Conservation (phyloP, 2,888 invertebrate species). For the Hymenopus coronatus region DNA sequence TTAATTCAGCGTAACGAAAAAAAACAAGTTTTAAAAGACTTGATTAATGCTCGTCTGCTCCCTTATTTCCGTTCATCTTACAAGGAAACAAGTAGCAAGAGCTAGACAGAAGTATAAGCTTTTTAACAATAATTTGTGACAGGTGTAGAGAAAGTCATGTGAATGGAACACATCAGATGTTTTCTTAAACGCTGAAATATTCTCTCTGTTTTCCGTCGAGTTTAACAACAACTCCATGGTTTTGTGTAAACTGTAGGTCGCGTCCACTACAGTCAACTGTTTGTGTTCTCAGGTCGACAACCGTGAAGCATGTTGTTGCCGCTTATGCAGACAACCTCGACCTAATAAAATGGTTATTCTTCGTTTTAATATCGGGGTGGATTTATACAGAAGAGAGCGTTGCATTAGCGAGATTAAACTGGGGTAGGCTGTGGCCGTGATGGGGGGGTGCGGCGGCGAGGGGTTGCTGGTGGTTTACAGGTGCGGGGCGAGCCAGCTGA, state of each 20-base stretch:
- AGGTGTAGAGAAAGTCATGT: too few relatives aligned
- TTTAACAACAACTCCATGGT: too few relatives aligned
- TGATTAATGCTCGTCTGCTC: too few relatives aligned
- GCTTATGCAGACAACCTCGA: background rate
- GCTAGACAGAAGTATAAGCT: too few relatives aligned
- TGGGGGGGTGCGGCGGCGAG: background rate
- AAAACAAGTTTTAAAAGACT: too few relatives aligned
- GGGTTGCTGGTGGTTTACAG: background rate
- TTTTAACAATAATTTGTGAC: too few relatives aligned
- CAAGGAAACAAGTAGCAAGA: too few relatives aligned
- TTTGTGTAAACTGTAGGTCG: background rate
- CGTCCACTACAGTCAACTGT: background rate
- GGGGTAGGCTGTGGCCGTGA: background rate
- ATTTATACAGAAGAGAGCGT: constrained; percentile 7
- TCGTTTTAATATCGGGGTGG: constrained; percentile 11
- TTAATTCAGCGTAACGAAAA: too few relatives aligned
- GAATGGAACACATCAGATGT: too few relatives aligned
- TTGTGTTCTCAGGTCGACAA: background rate
- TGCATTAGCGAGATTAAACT: constrained; percentile 32
- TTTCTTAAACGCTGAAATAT: too few relatives aligned
- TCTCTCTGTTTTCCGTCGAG: too few relatives aligned
- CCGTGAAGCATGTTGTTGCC: background rate
- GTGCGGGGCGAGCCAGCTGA: background rate
- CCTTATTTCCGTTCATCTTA: too few relatives aligned
- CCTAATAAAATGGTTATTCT: constrained; percentile 25